Conservation (phyloP, 2,113 vertebrate genomes). For the Plecturocebus donacophilus region DNA sequence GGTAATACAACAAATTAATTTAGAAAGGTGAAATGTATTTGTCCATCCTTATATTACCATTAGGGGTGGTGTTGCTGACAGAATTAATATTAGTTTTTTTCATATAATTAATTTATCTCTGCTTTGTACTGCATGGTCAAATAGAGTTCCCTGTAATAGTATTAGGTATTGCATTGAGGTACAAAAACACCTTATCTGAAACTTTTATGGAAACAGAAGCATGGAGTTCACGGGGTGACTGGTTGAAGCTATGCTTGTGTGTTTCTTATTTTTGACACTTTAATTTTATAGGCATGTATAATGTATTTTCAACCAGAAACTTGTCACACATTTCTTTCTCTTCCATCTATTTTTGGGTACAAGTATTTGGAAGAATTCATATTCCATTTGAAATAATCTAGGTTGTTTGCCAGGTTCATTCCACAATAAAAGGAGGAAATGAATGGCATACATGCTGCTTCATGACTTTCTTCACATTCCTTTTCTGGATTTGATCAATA, state of each 20-base stretch:
- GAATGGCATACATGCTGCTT: neutral
- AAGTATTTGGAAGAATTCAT: neutral
- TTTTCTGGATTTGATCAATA: neutral
- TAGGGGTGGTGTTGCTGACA: neutral
- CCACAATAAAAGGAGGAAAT: neutral
- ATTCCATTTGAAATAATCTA: neutral
- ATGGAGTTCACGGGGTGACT: neutral
- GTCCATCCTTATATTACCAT: conserved; percentile 62
- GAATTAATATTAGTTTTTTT: neutral
- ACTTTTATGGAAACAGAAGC: neutral
- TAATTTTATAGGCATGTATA: neutral
- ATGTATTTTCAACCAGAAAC: neutral
- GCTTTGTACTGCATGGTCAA: neutral
- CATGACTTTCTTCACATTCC: neutral
- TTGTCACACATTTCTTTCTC: neutral
- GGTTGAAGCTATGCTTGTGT: neutral
- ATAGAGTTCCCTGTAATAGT: neutral
- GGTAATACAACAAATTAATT: conserved; percentile 74
- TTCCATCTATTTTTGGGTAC: neutral
- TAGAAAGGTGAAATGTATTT: conserved; percentile 62
- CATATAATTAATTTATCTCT: neutral
- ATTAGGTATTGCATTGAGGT: neutral
- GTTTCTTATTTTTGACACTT: neutral
- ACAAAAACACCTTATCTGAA: neutral
- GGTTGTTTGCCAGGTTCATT: neutral